A percentile compares a stretch with the other conserved stretches of the same genome.
phyloP scores from a whole-genome alignment of 2,888 invertebrate species.

The Drosophila neotestacea region DNA sequence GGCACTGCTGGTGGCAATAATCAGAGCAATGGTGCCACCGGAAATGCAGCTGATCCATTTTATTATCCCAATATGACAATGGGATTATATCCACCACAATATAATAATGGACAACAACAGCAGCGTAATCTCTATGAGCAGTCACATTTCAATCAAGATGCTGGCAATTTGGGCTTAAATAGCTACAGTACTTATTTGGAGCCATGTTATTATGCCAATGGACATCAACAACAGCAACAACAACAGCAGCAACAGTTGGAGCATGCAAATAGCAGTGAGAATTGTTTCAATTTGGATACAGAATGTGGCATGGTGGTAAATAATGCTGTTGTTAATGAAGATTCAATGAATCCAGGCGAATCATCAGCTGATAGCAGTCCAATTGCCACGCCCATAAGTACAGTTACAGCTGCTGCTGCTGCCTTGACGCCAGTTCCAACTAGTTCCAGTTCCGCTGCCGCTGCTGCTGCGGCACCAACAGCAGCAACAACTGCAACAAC shows the following conservation, averaged over 20 bases:
- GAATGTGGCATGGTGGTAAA: slow-evolving; percentile 62
- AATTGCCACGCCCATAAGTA: slow-evolving; percentile 56
- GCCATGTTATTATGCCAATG: slow-evolving; percentile 82
- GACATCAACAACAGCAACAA: slow-evolving; percentile 41
- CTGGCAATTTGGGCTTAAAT: slow-evolving; percentile 50
- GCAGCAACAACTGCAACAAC: slow-evolving; percentile 9
- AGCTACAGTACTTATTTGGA: slow-evolving; percentile 84
- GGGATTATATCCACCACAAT: slow-evolving; percentile 83
- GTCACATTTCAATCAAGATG: slow-evolving; percentile 77
- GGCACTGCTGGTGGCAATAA: slow-evolving; percentile 68
- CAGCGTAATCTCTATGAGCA: slow-evolving; percentile 83
- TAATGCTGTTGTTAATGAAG: slow-evolving; percentile 29
- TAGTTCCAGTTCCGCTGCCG: slow-evolving; percentile 25
- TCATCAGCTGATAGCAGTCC: slow-evolving; percentile 62
- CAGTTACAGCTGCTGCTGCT: neutral
- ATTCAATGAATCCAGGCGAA: slow-evolving; percentile 35
- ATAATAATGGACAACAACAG: slow-evolving; percentile 63
- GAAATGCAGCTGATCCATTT: slow-evolving; percentile 85
- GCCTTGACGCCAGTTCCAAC: slow-evolving; percentile 16
- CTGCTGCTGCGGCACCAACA: slow-evolving; percentile 57
- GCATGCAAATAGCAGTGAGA: slow-evolving; percentile 52
- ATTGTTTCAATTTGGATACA: slow-evolving; percentile 52
- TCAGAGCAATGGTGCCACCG: neutral
- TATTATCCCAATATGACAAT: slow-evolving; percentile 87
- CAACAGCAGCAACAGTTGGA: slow-evolving; percentile 65